These are phyloP conservation scores for Turdus rufiventris DNA, from an alignment of 2,113 vertebrate species.

Conservation along the genomic window DNA sequence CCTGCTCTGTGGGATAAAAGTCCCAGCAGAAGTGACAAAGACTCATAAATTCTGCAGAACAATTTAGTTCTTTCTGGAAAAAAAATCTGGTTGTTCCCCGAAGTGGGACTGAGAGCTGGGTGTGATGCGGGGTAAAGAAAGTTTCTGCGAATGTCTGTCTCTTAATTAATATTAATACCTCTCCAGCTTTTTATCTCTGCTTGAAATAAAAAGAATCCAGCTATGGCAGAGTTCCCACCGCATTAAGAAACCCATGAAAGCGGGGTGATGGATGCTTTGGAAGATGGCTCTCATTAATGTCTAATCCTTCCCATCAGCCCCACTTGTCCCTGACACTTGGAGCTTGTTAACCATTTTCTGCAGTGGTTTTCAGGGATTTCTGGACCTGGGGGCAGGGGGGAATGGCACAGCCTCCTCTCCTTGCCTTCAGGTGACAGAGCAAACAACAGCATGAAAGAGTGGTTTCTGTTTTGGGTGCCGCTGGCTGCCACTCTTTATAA, in stretches of 20 bases:
- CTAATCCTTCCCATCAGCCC: constrained; percentile 53
- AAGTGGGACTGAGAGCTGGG: not conserved
- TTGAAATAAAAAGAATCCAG: constrained; percentile 55
- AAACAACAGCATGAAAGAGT: not conserved
- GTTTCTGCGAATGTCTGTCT: constrained; percentile 38
- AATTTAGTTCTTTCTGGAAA: constrained; percentile 28
- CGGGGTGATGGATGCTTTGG: not conserved
- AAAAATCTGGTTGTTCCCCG: not conserved
- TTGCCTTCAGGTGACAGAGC: not conserved
- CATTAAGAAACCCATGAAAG: constrained; percentile 45
- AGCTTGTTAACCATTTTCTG: constrained; percentile 36
- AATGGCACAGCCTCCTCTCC: not conserved
- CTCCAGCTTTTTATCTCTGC: constrained; percentile 43
- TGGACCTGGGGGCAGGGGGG: not conserved
- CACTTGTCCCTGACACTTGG: constrained; percentile 27
- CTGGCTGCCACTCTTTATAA: not conserved
- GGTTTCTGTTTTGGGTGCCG: not conserved
- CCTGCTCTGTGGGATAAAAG: constrained; percentile 12
- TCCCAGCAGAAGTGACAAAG: constrained; percentile 17
- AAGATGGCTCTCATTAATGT: constrained; percentile 50
- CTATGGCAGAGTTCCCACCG: constrained; percentile 44
- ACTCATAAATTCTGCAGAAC: constrained; percentile 2
- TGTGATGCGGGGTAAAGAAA: not conserved
- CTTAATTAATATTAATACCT: constrained; percentile 62
- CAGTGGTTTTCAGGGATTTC: not conserved